Percentiles rank a stretch among this genome's conserved stretches.
These are phyloP conservation scores for Eilema sororculum DNA, from an alignment of 2,888 invertebrate species.

Conservation along the genomic window DNA sequence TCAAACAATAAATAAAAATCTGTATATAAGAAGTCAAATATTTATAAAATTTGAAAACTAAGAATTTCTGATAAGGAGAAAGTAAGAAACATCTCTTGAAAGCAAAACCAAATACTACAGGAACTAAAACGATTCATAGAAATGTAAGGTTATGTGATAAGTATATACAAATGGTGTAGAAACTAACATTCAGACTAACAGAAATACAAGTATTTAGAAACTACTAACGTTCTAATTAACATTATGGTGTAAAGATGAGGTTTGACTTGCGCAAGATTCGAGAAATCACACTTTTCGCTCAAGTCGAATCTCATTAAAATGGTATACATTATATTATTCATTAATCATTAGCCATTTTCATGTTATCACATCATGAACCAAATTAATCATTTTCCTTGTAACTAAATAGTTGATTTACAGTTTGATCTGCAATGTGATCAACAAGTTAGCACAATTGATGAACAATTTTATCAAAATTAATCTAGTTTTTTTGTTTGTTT, in stretches of 20 bases:
- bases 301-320: slow-evolving; percentile 3
- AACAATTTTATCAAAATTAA: neutral
- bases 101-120: neutral
- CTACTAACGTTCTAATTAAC: slow-evolving; percentile 37
- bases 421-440: too few relatives aligned
- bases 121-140: slow-evolving; percentile 35
- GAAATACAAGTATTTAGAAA: slow-evolving; percentile 14
- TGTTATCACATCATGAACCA: neutral
- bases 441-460: neutral
- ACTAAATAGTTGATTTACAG: neutral
- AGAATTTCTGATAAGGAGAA: neutral
- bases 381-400: neutral
- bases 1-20: too few relatives aligned
- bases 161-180: slow-evolving; percentile 18
- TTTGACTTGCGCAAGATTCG: neutral
- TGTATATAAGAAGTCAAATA: neutral
- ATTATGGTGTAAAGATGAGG: slow-evolving; percentile 6
- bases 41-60: neutral
- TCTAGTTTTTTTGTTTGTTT: too few relatives aligned
- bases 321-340: slow-evolving; percentile 1
- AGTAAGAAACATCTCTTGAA: neutral
- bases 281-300: neutral
- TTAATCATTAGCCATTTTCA: slow-evolving; percentile 3
- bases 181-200: slow-evolving; percentile 42
- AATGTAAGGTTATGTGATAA: slow-evolving; percentile 14